Conservation (phyloP, 2,888 invertebrate species). For the Amblyjoppa proteus region DNA sequence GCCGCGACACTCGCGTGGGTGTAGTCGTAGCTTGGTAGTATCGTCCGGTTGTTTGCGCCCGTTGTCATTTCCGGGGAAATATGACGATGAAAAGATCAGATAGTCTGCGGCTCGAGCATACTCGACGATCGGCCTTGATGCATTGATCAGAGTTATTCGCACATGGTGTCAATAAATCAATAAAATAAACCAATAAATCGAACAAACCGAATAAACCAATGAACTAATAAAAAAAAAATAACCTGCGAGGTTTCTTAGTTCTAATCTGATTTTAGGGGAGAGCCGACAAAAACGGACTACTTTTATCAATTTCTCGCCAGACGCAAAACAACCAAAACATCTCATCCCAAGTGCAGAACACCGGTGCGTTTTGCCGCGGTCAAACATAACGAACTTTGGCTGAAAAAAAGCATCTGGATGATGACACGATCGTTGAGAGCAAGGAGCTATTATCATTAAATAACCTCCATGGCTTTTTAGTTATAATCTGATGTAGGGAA, state of each 20-base stretch:
- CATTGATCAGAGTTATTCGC: conserved; percentile 14
- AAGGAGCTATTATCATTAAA: neutral
- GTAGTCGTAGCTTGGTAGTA: neutral
- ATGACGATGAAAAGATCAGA: conserved; percentile 10
- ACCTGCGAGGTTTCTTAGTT: neutral
- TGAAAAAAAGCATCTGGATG: neutral
- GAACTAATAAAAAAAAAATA: neutral
- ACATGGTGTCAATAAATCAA: neutral
- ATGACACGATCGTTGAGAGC: neutral
- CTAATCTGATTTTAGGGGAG: neutral
- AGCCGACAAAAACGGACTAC: no score
- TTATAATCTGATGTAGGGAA: neutral
- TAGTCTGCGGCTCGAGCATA: conserved; percentile 2
- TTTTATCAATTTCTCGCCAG: no score
- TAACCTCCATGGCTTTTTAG: neutral
- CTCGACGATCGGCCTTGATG: no score
- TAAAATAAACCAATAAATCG: neutral
- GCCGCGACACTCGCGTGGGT: neutral
- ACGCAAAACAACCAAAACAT: no score
- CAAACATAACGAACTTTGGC: no score
- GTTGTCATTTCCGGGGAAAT: neutral
- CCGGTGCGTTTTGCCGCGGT: no score
- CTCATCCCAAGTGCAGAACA: neutral
- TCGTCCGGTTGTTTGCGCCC: neutral
- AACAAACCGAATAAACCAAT: no score